Evolutionary conservation across 64 coral and sea anemone genomes (phyloP).

Genomic region (Montipora sp.): DNA sequence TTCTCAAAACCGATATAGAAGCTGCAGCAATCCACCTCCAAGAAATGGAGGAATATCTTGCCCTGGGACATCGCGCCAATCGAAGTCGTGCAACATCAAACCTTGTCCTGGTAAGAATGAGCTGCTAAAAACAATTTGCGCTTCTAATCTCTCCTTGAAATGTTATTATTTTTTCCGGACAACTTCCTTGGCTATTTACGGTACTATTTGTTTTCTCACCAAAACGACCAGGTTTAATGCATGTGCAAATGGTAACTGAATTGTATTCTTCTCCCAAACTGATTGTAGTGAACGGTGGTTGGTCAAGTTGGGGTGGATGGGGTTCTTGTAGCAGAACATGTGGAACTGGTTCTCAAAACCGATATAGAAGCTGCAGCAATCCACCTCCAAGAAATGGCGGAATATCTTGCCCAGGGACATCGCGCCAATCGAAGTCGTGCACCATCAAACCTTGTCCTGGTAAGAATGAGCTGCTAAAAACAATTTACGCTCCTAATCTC

Average conservation of each 20-base stretch:
- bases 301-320: background rate
- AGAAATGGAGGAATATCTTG: background rate
- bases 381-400: slow-evolving; percentile 12
- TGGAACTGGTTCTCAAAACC: background rate
- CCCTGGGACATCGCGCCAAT: background rate
- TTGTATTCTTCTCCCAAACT: too few relatives aligned
- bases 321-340: background rate
- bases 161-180: too few relatives aligned
- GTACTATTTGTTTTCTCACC: too few relatives aligned
- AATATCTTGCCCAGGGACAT: background rate
- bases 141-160: too few relatives aligned
- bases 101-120: background rate
- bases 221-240: too few relatives aligned
- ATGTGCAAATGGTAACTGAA: too few relatives aligned
- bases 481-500: too few relatives aligned
- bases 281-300: background rate
- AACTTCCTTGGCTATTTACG: too few relatives aligned
- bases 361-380: background rate
- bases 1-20: background rate
- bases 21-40: background rate
- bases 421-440: background rate
- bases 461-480: background rate
- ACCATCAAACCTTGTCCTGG: slow-evolving; percentile 1
- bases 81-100: background rate
- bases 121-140: too few relatives aligned